Base-by-base conservation (phyloP, 2,113 vertebrate species). In the Maccullochella peelii region DNA sequence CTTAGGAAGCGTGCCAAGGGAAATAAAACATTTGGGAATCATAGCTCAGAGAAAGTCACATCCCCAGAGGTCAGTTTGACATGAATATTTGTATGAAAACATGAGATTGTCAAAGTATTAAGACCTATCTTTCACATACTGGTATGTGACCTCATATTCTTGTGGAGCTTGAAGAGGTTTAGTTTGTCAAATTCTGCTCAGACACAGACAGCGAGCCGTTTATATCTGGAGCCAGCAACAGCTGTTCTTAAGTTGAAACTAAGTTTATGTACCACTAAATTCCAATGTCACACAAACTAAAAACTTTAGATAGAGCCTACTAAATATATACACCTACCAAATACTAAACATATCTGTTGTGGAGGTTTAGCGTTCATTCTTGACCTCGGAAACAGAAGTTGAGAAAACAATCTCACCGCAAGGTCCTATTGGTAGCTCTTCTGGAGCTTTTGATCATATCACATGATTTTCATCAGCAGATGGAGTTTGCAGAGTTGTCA, bases 11-110 rank as follows among this genome's bases (percentile, higher is more conserved):
- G 38, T 1, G 88, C 85, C 88, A 91, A 88, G 73, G 27, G 49
- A 88, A 90, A 88, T 82, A 80, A 73, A 90, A 71, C 69, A 85
- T 76, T 70, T 50, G 67, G 82, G 85, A 91, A 82, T 77, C 70
- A 20, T 63, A 61, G 68, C 36, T 84, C 61, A 36, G 66, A 83
- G 55, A 80, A 21, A 83, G 76, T 88, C 59, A 27, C 73, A 71
- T 88, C 40, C 73, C 73, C 33, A 25, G 61, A 86, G 82, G 52
- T 86, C 77, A 86, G 27, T 77, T 88, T 58, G 74, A 80, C 71
- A 84, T 77, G 52, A 70, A 55, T 73, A 44, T 80, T 86, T 87
- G 67, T 27, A 50, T 85, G 58, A 79, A 89, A 85, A 86, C 67
- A 73, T 30, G 70, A 87, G 27, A 79, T 58, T 79, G 63, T 69